Conservation (phyloP, 2,113 vertebrate genomes). For the Caracal caracal region DNA sequence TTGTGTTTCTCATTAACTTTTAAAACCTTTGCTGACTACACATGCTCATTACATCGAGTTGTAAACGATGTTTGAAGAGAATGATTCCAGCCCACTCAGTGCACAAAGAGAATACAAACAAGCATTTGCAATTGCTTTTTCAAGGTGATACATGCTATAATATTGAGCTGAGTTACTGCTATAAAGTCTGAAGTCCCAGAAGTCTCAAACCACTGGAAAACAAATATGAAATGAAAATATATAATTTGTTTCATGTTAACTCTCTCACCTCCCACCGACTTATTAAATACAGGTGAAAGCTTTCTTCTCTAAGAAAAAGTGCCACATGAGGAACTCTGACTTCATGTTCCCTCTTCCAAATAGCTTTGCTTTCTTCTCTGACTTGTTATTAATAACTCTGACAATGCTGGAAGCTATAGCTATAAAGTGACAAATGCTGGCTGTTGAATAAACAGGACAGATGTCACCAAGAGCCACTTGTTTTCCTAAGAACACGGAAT, state of each 20-base stretch:
- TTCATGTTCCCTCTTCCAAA: constrained; percentile 16
- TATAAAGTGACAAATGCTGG: neutral
- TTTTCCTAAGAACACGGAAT: neutral
- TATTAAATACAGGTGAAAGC: constrained; percentile 45
- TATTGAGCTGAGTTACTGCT: constrained; percentile 64
- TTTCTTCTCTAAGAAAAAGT: constrained; percentile 46
- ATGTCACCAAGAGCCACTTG: neutral
- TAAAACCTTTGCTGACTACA: constrained; percentile 68
- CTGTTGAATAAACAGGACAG: neutral
- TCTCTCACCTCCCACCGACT: constrained; percentile 35
- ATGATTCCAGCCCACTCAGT: constrained; percentile 12
- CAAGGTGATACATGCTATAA: constrained; percentile 57
- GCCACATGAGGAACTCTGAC: neutral
- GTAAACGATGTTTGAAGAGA: constrained; percentile 70
- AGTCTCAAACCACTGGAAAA: constrained; percentile 51
- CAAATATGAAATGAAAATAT: constrained; percentile 57
- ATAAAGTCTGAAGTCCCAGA: constrained; percentile 57
- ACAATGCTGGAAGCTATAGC: neutral
- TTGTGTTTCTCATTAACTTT: constrained; percentile 70
- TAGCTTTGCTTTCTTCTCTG: constrained; percentile 40
- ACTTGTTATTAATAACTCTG: neutral
- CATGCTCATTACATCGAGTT: constrained; percentile 64
- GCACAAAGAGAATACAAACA: constrained; percentile 76
- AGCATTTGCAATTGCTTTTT: constrained; percentile 55
- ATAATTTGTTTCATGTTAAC: constrained; percentile 57